Evolutionary conservation across 2,113 vertebrate species (phyloP), one percentile per base, ranked within the genome.

Genomic region (Excalfactoria chinensis): DNA sequence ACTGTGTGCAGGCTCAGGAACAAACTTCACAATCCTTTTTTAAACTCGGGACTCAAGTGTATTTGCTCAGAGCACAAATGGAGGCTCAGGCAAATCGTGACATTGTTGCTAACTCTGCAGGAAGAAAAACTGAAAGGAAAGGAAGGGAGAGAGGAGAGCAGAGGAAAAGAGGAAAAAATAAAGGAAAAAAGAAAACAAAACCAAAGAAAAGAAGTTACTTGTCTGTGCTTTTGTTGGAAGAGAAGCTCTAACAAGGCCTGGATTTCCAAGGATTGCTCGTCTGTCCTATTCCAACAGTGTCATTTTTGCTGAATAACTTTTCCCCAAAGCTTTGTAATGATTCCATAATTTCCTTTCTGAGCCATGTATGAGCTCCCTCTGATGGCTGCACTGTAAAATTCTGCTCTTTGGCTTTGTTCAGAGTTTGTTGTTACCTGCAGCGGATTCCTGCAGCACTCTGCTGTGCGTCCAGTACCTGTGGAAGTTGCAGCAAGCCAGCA

Each of bases 331-430:
- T 53, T 72, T 81, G 35, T n/a, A 46, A 72, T 51, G n/a, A 73
- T 62, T 80, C 13, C 8, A 2, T 35, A 17, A 0, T 59, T 11
- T 41, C 28, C 75, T 71, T 90, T 68, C 41, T 88, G 43, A 88
- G 81, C 49, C 78, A 71, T 18, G 5, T 84, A 4, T 41, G 92
- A 94, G 89, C 95, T 93, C 95, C 94, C 92, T 90, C 94, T 95
- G 66, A 94, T 96, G 96, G 93, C 34, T 79, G 80, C 73, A 56
- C 19, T 49, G 77, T 62, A 80, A 59, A 89, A 37, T 82, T 41
- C 3, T 73, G 74, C 64, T 46, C n/a, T 53, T 56, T 48, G 40
- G 32, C 11, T 70, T 51, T 30, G 71, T 53, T 81, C 48, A n/a
- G 41, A 35, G 0, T 43, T 46, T 26, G 3, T 21, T 51, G 8